A percentile compares a stretch with the other conserved stretches of the same genome.
Evolutionary conservation across 2,113 vertebrate species (phyloP).

Genomic region (Anoura caudifer): DNA sequence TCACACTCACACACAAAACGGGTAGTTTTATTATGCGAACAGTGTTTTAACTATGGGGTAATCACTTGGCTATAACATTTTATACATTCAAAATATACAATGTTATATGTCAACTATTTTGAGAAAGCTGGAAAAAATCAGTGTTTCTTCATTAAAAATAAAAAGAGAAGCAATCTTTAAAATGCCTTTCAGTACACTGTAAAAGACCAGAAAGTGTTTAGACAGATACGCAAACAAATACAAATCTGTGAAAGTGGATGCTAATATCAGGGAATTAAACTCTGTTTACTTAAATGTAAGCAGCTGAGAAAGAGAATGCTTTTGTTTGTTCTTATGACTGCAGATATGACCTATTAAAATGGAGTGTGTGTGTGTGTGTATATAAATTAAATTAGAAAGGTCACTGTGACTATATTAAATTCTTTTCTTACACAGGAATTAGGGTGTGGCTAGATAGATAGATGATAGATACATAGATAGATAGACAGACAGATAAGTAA

Average conservation of each 20-base stretch:
- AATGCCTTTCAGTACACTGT: background rate
- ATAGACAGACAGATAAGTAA: background rate
- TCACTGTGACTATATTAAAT: background rate
- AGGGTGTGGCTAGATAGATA: background rate
- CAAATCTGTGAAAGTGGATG: background rate
- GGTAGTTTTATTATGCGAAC: too few species aligned
- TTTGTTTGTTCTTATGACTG: background rate
- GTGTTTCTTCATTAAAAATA: background rate
- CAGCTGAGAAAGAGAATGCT: background rate
- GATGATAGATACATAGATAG: background rate
- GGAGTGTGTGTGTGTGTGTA: background rate
- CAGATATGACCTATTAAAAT: background rate
- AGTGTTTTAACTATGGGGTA: background rate
- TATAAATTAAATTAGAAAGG: background rate
- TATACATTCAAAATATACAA: background rate
- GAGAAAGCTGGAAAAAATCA: background rate
- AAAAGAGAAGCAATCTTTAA: background rate
- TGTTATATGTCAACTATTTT: background rate
- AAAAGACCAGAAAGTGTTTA: background rate
- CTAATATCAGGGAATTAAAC: background rate
- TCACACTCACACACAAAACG: too few species aligned
- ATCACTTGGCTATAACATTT: background rate
- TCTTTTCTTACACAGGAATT: background rate
- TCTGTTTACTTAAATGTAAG: background rate
- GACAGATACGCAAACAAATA: background rate